Conservation (phyloP, 2,888 invertebrate species). For the Rhodophaea formosa region DNA sequence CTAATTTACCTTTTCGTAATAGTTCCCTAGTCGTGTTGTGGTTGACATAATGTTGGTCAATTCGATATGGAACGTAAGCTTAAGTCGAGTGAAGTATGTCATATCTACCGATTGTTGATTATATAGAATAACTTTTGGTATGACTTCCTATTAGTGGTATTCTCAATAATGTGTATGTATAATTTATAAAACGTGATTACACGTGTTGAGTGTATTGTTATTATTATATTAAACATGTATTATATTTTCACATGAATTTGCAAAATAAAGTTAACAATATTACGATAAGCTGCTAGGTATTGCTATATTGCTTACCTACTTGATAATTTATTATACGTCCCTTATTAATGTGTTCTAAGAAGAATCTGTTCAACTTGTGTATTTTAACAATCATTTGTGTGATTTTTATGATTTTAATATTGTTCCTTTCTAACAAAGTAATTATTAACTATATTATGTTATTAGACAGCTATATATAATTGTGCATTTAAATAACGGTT, state of each 20-base stretch:
- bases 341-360: constrained; percentile 24
- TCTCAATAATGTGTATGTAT: constrained; percentile 23
- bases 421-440: constrained; percentile 22
- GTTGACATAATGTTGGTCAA: neutral
- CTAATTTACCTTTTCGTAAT: neutral
- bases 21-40: constrained; percentile 6
- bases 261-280: constrained; percentile 24
- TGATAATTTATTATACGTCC: constrained; percentile 36
- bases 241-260: constrained; percentile 27
- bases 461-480: constrained; percentile 23
- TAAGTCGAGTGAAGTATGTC: constrained; percentile 13
- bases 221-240: constrained; percentile 23
- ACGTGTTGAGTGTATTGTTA: constrained; percentile 27
- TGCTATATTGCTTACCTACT: no score
- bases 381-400: constrained; percentile 21
- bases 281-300: constrained; percentile 27
- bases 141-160: constrained; percentile 36
- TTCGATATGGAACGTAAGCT: neutral
- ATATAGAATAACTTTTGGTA: constrained; percentile 31
- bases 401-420: constrained; percentile 22
- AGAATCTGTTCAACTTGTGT: constrained; percentile 25
- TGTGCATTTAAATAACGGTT: constrained; percentile 25
- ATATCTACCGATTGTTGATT: constrained; percentile 26
- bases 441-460: constrained; percentile 17
- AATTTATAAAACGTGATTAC: constrained; percentile 24